phyloP scores from a whole-genome alignment of 2,797 vertebrate species.

The Molossus molossus region DNA sequence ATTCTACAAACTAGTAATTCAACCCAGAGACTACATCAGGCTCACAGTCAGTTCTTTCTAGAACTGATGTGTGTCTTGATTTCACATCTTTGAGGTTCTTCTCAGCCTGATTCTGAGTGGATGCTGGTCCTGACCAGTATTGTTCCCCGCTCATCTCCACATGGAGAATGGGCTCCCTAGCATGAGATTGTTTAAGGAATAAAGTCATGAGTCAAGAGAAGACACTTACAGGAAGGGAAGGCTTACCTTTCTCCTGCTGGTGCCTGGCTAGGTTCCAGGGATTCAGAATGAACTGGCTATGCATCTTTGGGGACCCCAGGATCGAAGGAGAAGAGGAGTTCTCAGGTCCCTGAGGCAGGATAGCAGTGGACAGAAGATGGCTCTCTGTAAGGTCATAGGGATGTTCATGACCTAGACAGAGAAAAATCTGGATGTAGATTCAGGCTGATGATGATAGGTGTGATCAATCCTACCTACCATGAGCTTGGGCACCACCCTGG shows the following conservation, averaged over 20 bases:
- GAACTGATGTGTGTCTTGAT: neutral
- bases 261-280: too few relatives aligned
- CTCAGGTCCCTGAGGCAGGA: too few relatives aligned
- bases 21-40: neutral
- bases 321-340: too few relatives aligned
- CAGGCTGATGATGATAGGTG: neutral
- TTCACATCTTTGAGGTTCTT: neutral
- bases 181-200: conserved; percentile 16
- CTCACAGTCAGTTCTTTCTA: neutral
- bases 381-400: too few relatives aligned
- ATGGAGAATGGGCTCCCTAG: neutral
- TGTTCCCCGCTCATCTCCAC: neutral
- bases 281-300: too few relatives aligned
- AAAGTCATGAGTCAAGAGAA: neutral
- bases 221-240: neutral
- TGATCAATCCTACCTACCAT: conserved; percentile 54
- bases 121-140: conserved; percentile 8
- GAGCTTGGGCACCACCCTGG: neutral
- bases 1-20: neutral
- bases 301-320: too few relatives aligned
- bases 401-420: too few relatives aligned
- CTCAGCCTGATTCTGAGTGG: neutral
- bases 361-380: too few relatives aligned
- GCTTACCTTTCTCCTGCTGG: too few relatives aligned
- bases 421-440: too few relatives aligned